phyloP scores from a whole-genome alignment of 1,140 invertebrate genomes.

The Aphaenogaster ashmeadi region DNA sequence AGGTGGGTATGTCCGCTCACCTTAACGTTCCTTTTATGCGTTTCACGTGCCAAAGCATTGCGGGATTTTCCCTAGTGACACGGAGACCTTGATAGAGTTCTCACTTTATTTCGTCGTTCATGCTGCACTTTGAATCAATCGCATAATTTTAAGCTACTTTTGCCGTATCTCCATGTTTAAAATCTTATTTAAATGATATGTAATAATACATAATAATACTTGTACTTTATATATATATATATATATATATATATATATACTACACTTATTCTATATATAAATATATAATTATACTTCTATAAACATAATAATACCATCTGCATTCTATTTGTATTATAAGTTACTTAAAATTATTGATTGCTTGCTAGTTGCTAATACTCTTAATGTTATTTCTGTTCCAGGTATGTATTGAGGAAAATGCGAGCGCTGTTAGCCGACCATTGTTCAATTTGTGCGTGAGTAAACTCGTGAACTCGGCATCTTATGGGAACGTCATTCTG shows the following conservation, averaged over 20 bases:
- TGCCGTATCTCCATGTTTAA: not conserved
- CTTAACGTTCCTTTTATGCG: not conserved
- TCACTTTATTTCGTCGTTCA: not conserved
- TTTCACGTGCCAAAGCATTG: conserved; percentile 19
- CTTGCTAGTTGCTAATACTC: not conserved
- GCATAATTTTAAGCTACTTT: not conserved
- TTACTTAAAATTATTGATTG: not conserved
- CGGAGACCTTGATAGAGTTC: conserved; percentile 27
- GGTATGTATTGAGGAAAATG: conserved; percentile 59
- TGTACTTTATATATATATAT: too few species aligned
- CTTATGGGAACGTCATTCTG: not conserved
- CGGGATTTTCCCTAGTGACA: not conserved
- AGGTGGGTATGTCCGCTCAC: conserved; percentile 45
- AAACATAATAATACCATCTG: not conserved
- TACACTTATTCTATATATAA: too few species aligned
- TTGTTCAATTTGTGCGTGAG: conserved; percentile 40
- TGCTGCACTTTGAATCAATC: not conserved
- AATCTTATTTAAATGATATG: not conserved
- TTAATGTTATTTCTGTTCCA: conserved; percentile 51
- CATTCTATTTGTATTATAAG: not conserved
- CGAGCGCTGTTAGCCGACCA: not conserved
- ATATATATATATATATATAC: too few species aligned
- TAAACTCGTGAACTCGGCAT: conserved; percentile 22
- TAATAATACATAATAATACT: not conserved
- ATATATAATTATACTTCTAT: not conserved